Evolutionary conservation across 2,888 invertebrate genomes (phyloP), one percentile per base, ranked within the genome.

Genomic region (Epinotia brunnichana): DNA sequence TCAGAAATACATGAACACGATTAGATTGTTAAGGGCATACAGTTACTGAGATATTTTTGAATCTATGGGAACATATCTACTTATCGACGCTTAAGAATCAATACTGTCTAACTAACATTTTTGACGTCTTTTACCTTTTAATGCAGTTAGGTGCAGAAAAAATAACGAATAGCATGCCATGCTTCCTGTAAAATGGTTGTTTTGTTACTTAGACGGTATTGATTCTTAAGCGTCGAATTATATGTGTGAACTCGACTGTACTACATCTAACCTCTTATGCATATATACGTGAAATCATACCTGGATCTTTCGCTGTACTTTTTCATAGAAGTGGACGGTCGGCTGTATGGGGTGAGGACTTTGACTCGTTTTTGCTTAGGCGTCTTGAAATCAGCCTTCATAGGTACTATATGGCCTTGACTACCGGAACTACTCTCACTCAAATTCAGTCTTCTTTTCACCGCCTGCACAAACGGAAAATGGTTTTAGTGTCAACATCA

Each of bases 371-470:
- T 95, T 84, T 94, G 94, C 81, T 94, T 94, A 76, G 95, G 95
- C 76, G 95, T 94, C 91, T 95, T 95, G 90, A 95, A 95, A 85
- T 95, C 95, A 77, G 94, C 94, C 85, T 95, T 95, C 85, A 95
- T 94, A 76, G 95, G 95, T 85, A 95, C 94, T 83, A 95, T 92
- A 83, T 93, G 92, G 75, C 90, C 92, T 80, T 88, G 94, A 84
- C 95, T 94, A 79, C 94, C 93, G 69, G 95, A 94, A 85, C 93
- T 92, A 85, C 92, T 92, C 85, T 93, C 95, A 94, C 92, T 95
- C 94, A 95, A 94, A 88, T 97, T 96, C 85, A 97, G 95, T 94
- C 97, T 96, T 92, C 97, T 94, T 94, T 97, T 97, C 82, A 97
- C 97, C 88, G 96, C 94, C 94, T 95, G 90, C 73, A 69, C 19